phyloP scores from a whole-genome alignment of 2,888 invertebrate species.

The Spisula subtruncata region DNA sequence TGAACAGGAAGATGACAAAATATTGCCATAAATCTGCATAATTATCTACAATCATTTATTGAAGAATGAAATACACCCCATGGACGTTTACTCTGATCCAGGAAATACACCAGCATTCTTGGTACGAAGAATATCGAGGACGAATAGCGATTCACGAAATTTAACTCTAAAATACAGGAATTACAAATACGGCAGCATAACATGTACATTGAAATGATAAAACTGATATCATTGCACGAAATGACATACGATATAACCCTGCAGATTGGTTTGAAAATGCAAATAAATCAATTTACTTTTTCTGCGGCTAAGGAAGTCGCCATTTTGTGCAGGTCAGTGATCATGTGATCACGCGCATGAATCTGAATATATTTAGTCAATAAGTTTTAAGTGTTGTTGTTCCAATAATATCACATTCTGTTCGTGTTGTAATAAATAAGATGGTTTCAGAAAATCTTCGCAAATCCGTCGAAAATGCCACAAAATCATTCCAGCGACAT shows the following conservation, averaged over 20 bases:
- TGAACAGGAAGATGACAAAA: too few relatives aligned
- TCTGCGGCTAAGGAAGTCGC: slow-evolving; percentile 60
- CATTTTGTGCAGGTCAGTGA: slow-evolving; percentile 71
- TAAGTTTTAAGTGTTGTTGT: not conserved
- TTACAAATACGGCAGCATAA: not conserved
- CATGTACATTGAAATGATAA: too few relatives aligned
- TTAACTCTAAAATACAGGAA: not conserved
- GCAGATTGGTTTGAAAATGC: not conserved
- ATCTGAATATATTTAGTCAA: slow-evolving; percentile 41
- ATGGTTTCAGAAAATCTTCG: not conserved
- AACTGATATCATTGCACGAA: too few relatives aligned
- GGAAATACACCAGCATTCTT: not conserved
- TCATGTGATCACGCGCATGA: slow-evolving; percentile 70
- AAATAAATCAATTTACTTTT: not conserved
- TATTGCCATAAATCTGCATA: too few relatives aligned
- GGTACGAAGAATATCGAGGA: not conserved
- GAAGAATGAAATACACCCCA: not conserved
- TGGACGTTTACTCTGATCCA: not conserved
- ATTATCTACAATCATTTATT: too few relatives aligned
- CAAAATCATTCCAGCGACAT: not conserved
- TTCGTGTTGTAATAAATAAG: not conserved
- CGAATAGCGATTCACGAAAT: not conserved
- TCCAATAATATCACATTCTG: not conserved
- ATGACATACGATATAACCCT: too few relatives aligned
- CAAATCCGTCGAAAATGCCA: not conserved